These are phyloP conservation scores for Neocrepidodera transversa DNA, from an alignment of 2,888 invertebrate genomes.

Conservation along the genomic window DNA sequence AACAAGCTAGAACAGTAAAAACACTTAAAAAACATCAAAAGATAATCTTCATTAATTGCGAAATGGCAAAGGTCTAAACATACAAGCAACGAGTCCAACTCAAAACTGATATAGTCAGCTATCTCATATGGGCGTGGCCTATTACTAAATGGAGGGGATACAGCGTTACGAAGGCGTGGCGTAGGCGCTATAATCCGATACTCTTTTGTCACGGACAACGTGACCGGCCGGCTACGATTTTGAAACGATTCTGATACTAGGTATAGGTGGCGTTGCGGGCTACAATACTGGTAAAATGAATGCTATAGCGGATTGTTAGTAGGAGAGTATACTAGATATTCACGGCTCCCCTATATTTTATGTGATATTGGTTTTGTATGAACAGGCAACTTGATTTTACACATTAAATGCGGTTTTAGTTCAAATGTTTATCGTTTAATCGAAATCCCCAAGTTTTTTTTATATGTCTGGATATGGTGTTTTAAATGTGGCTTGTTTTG, in stretches of 20 bases:
- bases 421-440: conserved; percentile 51
- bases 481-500: conserved; percentile 37
- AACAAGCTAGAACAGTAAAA: conserved; percentile 8
- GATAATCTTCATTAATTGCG: conserved; percentile 17
- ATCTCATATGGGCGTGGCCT: conserved; percentile 44
- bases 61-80: conserved; percentile 14
- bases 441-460: conserved; percentile 45
- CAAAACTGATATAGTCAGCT: conserved; percentile 39
- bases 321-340: conserved; percentile 21
- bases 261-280: neutral
- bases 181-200: conserved; percentile 45
- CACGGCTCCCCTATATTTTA: conserved; percentile 49
- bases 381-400: conserved; percentile 55
- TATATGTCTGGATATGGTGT: conserved; percentile 40
- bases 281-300: neutral
- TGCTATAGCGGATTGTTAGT: neutral
- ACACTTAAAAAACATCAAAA: conserved; percentile 28
- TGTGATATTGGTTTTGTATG: conserved; percentile 49
- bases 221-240: conserved; percentile 14
- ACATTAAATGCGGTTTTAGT: conserved; percentile 52
- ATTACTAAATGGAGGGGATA: conserved; percentile 38
- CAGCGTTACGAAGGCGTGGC: conserved; percentile 45
- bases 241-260: conserved; percentile 4
- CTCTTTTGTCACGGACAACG: conserved; percentile 18
- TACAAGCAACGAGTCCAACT: conserved; percentile 24